Conservation (phyloP, 2,888 invertebrate genomes). For the Archips crataeganus region DNA sequence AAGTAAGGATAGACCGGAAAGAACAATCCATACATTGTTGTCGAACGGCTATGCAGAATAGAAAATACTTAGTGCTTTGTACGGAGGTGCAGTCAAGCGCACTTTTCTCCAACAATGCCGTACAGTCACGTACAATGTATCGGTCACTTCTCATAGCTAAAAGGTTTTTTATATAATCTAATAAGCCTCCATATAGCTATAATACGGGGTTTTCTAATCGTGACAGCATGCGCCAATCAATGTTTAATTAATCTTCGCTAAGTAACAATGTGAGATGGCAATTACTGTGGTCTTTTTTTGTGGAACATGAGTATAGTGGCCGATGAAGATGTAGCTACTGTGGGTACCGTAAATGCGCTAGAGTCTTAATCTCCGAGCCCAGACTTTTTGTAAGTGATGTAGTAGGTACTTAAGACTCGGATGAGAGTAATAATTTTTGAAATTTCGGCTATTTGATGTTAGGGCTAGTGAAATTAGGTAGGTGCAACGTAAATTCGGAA, state of each 20-base stretch:
- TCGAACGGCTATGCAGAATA: constrained; percentile 32
- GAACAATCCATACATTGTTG: constrained; percentile 35
- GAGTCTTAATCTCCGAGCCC: no score
- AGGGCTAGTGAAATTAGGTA: no score
- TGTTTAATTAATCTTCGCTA: constrained; percentile 16
- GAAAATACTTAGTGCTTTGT: constrained; percentile 50
- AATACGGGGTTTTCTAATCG: constrained; percentile 33
- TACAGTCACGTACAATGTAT: constrained; percentile 49
- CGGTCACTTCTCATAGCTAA: constrained; percentile 23
- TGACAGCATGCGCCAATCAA: constrained; percentile 13
- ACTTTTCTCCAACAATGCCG: constrained; percentile 50
- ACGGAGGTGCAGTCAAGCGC: constrained; percentile 62
- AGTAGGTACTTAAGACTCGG: no score
- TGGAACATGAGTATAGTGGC: background rate
- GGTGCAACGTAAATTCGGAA: no score
- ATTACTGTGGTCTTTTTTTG: background rate
- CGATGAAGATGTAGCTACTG: no score
- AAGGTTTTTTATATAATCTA: constrained; percentile 23
- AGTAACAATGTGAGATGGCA: constrained; percentile 12
- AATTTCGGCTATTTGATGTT: no score
- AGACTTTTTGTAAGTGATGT: no score
- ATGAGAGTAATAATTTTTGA: no score
- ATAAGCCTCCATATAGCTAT: constrained; percentile 28
- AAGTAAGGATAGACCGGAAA: constrained; percentile 28
- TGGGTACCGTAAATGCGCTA: no score